Conservation (phyloP, 2,113 vertebrate species). For the Isichthys henryi region DNA sequence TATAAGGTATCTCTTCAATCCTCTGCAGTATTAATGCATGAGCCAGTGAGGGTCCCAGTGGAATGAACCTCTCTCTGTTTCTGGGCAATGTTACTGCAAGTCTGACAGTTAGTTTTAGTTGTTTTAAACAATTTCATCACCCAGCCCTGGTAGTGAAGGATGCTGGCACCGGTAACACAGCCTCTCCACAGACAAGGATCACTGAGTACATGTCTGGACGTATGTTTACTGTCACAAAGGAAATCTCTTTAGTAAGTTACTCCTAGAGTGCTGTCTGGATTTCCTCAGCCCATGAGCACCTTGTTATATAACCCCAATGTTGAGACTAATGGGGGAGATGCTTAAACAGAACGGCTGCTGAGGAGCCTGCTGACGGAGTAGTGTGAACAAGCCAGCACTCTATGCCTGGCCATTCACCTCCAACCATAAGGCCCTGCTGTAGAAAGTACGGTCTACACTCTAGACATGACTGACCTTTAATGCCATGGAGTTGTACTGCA, state of each 20-base stretch:
- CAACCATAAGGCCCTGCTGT: neutral
- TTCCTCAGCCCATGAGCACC: conserved; percentile 9
- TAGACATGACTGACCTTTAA: neutral
- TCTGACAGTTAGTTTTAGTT: neutral
- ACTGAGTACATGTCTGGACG: neutral
- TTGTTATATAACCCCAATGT: conserved; percentile 7
- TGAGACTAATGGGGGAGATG: neutral
- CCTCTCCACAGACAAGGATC: neutral
- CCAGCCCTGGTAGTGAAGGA: neutral
- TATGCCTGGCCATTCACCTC: neutral
- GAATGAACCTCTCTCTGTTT: neutral
- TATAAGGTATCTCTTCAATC: neutral
- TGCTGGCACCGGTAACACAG: neutral
- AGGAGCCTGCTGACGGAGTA: neutral
- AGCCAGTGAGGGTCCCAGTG: neutral
- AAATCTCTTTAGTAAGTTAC: conserved; percentile 20
- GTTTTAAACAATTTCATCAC: conserved; percentile 17
- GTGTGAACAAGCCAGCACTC: neutral
- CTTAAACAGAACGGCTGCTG: neutral
- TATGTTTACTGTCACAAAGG: conserved; percentile 13
- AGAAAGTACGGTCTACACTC: neutral
- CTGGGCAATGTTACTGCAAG: neutral
- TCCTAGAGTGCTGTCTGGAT: conserved; percentile 8
- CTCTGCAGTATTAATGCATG: neutral
- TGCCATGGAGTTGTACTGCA: neutral